phyloP scores from a whole-genome alignment of 2,113 vertebrate genomes.

The Ascaphus truei region DNA sequence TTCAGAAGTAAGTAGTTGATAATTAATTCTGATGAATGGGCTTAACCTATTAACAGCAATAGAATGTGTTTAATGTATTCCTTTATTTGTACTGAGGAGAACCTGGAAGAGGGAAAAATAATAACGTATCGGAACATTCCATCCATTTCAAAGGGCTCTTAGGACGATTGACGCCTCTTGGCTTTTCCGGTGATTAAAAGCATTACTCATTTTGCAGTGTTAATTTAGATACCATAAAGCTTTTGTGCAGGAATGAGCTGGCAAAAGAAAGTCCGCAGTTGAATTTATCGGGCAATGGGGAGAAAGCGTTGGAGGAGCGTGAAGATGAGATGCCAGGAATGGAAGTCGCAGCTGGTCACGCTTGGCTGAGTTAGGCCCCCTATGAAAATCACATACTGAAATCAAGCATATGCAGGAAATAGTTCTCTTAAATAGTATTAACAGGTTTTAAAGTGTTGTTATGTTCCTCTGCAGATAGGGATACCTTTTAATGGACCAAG shows the following conservation, averaged over 20 bases:
- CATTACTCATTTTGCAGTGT: constrained; percentile 1
- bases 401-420: constrained; percentile 7
- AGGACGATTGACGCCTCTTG: constrained; percentile 18
- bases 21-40: neutral
- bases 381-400: constrained; percentile 1
- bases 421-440: constrained; percentile 10
- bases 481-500: too few relatives aligned
- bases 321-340: constrained; percentile 25
- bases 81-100: neutral
- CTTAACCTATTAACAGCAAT: neutral
- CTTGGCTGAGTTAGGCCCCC: neutral
- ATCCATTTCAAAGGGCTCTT: constrained; percentile 13
- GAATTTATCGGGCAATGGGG: constrained; percentile 29
- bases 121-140: neutral
- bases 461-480: too few relatives aligned
- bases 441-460: neutral
- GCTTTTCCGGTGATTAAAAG: constrained; percentile 11
- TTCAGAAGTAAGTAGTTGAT: neutral
- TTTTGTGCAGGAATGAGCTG: constrained; percentile 6
- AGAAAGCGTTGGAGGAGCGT: constrained; percentile 27
- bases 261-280: constrained; percentile 3
- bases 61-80: neutral
- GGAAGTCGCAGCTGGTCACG: constrained; percentile 23
- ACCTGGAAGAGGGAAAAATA: neutral
- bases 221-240: constrained; percentile 27